Evolutionary conservation across 2,888 invertebrate genomes (phyloP), one percentile per base, ranked within the genome.

Genomic region (Heteromyza rotundicornis): DNA sequence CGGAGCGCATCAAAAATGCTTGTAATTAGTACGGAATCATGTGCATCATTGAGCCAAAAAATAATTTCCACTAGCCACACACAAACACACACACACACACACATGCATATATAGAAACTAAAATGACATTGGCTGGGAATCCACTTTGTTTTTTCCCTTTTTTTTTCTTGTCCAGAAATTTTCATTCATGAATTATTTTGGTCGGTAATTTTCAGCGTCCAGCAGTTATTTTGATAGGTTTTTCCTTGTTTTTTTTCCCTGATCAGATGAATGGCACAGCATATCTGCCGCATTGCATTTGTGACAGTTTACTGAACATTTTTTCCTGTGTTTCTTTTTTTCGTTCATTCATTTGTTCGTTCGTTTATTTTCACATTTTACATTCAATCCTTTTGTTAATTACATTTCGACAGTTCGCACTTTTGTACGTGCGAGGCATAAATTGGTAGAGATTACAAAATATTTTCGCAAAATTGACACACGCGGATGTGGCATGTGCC

Each of bases 311-410:
- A 14, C 23, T 20, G n/a, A n/a, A n/a, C n/a, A n/a, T n/a, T 44
- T 47, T 32, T 16, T 44, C 16, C 17, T 57, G 17, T 20, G 57
- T 51, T 27, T 57, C 44, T 59, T 64, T 35, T 32, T 62, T 54
- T 54, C 40, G 44, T 56, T 66, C 52, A 50, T 54, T 59, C 52
- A 49, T 27, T 22, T 55, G 60, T 64, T 64, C 68, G 63, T 64
- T 27, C 5, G 27, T n/a, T n/a, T n/a, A n/a, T n/a, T n/a, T n/a
- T n/a, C n/a, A n/a, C n/a, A n/a, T n/a, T n/a, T n/a, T n/a, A n/a
- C n/a, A n/a, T n/a, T 32, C 32, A 12, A 5, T 32, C 12, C 32
- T 12, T n/a, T 40, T n/a, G 40, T 40, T 40, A 40, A 40, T 40
- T 40, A n/a, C 40, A 40, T 40, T 40, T 40, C 3, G 3, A 7